A percentile compares a stretch with the other conserved stretches of the same genome.
phyloP scores from a whole-genome alignment of 2,888 invertebrate genomes.

The Plagodis pulveraria region DNA sequence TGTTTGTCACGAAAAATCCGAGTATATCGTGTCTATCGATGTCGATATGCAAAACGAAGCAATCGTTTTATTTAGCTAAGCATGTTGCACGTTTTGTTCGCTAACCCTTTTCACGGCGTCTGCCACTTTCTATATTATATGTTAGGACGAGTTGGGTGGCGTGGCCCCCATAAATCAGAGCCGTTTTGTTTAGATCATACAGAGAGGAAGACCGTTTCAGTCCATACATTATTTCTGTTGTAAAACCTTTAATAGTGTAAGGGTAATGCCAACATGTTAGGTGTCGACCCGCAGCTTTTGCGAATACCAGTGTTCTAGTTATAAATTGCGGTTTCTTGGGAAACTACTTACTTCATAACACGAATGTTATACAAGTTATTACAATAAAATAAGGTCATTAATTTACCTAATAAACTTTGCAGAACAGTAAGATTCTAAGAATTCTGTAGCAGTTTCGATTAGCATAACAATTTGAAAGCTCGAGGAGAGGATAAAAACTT shows the following conservation, averaged over 20 bases:
- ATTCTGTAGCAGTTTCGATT: conserved; percentile 27
- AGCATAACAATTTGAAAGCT: conserved; percentile 33
- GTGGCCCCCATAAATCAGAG: conserved; percentile 75
- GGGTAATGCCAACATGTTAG: conserved; percentile 56
- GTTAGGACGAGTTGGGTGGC: conserved; percentile 69
- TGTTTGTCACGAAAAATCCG: conserved; percentile 25
- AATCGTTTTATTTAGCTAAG: conserved; percentile 55
- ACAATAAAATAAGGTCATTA: conserved; percentile 14
- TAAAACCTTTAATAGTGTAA: conserved; percentile 73
- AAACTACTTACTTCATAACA: conserved; percentile 11
- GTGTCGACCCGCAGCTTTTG: conserved; percentile 43
- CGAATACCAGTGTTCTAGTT: conserved; percentile 41
- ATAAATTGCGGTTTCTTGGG: conserved; percentile 21
- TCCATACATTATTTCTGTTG: conserved; percentile 70
- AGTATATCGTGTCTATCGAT: conserved; percentile 29
- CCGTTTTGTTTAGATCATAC: conserved; percentile 80
- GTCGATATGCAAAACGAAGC: conserved; percentile 42
- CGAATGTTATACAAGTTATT: background rate
- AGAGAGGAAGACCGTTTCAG: conserved; percentile 64
- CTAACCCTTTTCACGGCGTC: conserved; percentile 73
- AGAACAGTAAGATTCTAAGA: conserved; percentile 19
- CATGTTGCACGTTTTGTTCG: conserved; percentile 61
- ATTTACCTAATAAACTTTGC: conserved; percentile 16
- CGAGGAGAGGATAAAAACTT: conserved; percentile 38
- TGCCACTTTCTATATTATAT: conserved; percentile 73